Percentiles rank a stretch among this genome's conserved stretches.
Conservation (phyloP, 2,797 vertebrate genomes). For the Liparis tanakae region DNA sequence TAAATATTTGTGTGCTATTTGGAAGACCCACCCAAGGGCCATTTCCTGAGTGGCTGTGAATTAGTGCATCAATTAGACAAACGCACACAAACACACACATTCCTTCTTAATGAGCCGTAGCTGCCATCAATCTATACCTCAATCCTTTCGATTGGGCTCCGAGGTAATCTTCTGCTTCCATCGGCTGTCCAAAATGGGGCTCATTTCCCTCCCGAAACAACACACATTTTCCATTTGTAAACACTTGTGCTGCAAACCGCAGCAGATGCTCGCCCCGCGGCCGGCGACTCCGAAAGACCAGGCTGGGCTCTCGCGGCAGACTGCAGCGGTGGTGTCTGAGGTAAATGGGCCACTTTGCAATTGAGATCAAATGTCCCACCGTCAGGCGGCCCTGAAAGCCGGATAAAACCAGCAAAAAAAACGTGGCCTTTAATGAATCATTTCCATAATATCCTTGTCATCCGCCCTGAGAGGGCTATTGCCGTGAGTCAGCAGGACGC, state of each 20-base stretch:
- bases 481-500: constrained; percentile 79
- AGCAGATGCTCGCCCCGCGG: constrained; percentile 74
- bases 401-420: constrained; percentile 73
- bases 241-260: constrained; percentile 66
- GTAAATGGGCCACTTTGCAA: constrained; percentile 75
- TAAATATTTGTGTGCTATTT: constrained; percentile 82
- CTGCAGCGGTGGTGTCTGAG: constrained; percentile 70
- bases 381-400: constrained; percentile 71
- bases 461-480: constrained; percentile 60
- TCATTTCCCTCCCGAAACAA: constrained; percentile 75
- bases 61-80: constrained; percentile 76
- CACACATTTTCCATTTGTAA: constrained; percentile 76
- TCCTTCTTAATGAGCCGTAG: constrained; percentile 77
- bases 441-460: constrained; percentile 81
- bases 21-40: constrained; percentile 79
- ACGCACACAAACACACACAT: constrained; percentile 54
- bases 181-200: constrained; percentile 67
- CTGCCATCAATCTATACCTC: constrained; percentile 71
- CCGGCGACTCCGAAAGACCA: constrained; percentile 59
- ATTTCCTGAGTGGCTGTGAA: constrained; percentile 79
- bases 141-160: constrained; percentile 73
- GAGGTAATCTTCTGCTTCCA: constrained; percentile 75
- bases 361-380: constrained; percentile 76
- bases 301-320: constrained; percentile 62
- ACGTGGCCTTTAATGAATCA: constrained; percentile 77